Evolutionary conservation across 2,888 invertebrate genomes (phyloP).

Genomic region (Papilio protenor): DNA sequence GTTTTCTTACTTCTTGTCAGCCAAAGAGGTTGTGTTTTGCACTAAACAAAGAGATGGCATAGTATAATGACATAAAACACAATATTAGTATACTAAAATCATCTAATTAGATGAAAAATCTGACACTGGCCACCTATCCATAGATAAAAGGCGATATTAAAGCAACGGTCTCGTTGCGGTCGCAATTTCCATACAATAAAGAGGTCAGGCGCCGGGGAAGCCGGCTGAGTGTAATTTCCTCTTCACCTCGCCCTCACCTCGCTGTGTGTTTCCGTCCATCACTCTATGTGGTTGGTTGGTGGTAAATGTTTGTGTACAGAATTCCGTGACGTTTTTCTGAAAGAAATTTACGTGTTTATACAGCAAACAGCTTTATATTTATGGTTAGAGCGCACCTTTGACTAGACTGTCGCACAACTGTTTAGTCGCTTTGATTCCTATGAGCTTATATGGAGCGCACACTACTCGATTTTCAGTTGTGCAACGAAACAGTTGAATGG

Average conservation of each 20-base stretch:
- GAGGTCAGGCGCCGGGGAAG: constrained; percentile 52
- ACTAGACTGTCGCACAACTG: too few relatives aligned
- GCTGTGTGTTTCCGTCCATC: constrained; percentile 51
- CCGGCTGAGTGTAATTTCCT: constrained; percentile 57
- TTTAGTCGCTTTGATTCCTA: too few relatives aligned
- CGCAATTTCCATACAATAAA: constrained; percentile 56
- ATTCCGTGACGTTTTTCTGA: neutral
- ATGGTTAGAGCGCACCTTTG: too few relatives aligned
- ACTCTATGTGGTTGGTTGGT: constrained; percentile 39
- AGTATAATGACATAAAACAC: neutral
- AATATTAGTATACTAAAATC: too few relatives aligned
- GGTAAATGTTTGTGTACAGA: neutral
- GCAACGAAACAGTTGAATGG: too few relatives aligned
- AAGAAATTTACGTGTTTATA: neutral
- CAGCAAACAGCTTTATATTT: too few relatives aligned
- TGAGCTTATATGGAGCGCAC: too few relatives aligned
- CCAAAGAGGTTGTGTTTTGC: too few relatives aligned
- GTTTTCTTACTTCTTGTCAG: too few relatives aligned
- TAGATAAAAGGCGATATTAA: constrained; percentile 25
- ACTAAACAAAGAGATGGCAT: neutral
- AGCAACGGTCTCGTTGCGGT: constrained; percentile 40
- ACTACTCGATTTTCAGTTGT: too few relatives aligned
- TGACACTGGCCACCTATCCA: neutral
- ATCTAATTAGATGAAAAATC: neutral
- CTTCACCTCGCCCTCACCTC: constrained; percentile 43